Base-by-base conservation (phyloP, 2,113 vertebrate species). In the Melanostigma gelatinosum region DNA sequence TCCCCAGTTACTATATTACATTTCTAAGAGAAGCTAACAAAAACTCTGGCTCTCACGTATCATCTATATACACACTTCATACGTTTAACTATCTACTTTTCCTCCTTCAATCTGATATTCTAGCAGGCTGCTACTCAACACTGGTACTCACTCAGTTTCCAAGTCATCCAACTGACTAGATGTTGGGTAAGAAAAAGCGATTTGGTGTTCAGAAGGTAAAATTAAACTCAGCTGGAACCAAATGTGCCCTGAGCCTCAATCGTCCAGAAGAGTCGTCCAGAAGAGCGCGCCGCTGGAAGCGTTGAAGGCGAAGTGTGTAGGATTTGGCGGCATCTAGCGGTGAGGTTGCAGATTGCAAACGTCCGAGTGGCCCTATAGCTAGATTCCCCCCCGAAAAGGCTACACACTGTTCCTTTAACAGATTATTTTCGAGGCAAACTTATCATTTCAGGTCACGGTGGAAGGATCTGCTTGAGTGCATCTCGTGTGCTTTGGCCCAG, bases 381-480 rank as follows among this genome's bases (percentile, higher is more conserved):
- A 57, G 50, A 22, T 22, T n/a, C n/a, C 20, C 50, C 50, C 50
- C 20, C 7, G 9, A 34, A 52, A 52, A 52, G n/a, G 50, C 50
- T 52, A 52, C 50, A 52, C 20, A 52, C 50, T n/a, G 50, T 18
- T 52, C 50, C 50, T 52, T 52, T 20, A 16, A 64, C 68, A 20
- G 4, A 4, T 32, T 32, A 8, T 50, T 63, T 57, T 29, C 54
- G 15, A 8, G 9, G 44, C 8, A 71, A 16, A 63, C 38, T 20
- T 22, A 5, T 65, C 6, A 8, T 27, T 44, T 67, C 5, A 1
- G 7, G 58, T 94, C 90, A 97, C 4, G 93, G 92, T 0, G 97
- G 97, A 54, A 98, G 96, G 71, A 97, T 94, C 92, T 97, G 94
- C 85, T 96, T 94, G 50, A 98, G 94, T 32, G 95, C 84, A 16